Conservation (phyloP, 2,888 invertebrate genomes). For the Microctonus brassicae region DNA sequence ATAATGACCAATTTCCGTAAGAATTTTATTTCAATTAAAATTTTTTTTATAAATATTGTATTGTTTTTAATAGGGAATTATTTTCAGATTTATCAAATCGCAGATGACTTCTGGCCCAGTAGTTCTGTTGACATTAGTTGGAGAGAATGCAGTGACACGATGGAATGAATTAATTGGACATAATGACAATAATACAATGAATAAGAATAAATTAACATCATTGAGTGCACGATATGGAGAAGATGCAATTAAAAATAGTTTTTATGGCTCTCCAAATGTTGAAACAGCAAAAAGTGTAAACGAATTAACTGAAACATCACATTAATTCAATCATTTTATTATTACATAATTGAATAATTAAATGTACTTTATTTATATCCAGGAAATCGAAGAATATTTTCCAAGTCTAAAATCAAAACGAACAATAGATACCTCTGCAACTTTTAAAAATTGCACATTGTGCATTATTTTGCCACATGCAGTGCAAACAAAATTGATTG, state of each 20-base stretch:
- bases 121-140: constrained; percentile 81
- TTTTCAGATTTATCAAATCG: constrained; percentile 74
- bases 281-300: constrained; percentile 72
- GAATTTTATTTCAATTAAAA: constrained; percentile 70
- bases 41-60: constrained; percentile 6
- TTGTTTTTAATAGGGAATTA: constrained; percentile 29
- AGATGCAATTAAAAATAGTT: constrained; percentile 78
- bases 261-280: constrained; percentile 76
- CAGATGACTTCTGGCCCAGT: constrained; percentile 79
- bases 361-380: no score
- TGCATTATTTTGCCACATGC: constrained; percentile 93
- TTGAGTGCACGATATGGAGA: constrained; percentile 79
- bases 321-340: background rate
- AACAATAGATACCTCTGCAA: constrained; percentile 72
- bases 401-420: constrained; percentile 68
- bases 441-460: constrained; percentile 79
- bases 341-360: no score
- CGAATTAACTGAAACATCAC: no score
- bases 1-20: constrained; percentile 66
- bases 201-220: constrained; percentile 70
- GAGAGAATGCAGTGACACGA: constrained; percentile 76
- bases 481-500: constrained; percentile 78
- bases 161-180: constrained; percentile 76
- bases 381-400: constrained; percentile 78
- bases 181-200: constrained; percentile 65